A percentile compares a stretch with the other conserved stretches of the same genome.
Conservation (phyloP, 2,113 vertebrate genomes). For the Anser brachyrhynchus region DNA sequence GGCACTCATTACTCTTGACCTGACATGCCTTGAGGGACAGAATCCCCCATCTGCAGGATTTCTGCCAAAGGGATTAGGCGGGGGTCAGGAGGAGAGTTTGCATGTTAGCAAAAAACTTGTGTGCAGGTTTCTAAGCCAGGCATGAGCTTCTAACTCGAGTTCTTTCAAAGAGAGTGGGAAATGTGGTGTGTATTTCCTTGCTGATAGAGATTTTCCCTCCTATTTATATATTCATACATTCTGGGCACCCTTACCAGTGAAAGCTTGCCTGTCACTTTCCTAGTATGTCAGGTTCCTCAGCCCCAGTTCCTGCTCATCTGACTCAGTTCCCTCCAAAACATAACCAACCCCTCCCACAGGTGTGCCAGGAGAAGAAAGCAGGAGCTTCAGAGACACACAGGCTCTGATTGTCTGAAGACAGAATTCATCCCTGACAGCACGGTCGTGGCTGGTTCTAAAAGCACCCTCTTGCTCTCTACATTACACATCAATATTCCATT, state of each 20-base stretch:
- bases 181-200: neutral
- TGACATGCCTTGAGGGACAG: neutral
- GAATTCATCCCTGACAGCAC: neutral
- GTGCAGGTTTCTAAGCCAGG: neutral
- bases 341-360: neutral
- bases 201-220: neutral
- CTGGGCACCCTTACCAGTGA: neutral
- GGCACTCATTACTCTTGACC: neutral
- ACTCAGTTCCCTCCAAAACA: neutral
- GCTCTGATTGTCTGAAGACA: neutral
- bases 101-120: neutral
- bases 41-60: neutral
- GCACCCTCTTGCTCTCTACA: neutral
- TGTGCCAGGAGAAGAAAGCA: accelerated
- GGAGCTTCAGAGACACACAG: neutral
- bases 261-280: conserved; percentile 1
- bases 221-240: neutral
- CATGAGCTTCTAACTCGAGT: neutral
- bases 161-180: neutral
- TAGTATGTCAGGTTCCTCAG: neutral
- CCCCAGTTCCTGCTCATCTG: neutral
- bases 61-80: neutral
- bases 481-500: neutral
- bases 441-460: neutral
- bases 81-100: neutral